Evolutionary conservation across 2,888 invertebrate genomes (phyloP).

Genomic region (Apamea crenata): DNA sequence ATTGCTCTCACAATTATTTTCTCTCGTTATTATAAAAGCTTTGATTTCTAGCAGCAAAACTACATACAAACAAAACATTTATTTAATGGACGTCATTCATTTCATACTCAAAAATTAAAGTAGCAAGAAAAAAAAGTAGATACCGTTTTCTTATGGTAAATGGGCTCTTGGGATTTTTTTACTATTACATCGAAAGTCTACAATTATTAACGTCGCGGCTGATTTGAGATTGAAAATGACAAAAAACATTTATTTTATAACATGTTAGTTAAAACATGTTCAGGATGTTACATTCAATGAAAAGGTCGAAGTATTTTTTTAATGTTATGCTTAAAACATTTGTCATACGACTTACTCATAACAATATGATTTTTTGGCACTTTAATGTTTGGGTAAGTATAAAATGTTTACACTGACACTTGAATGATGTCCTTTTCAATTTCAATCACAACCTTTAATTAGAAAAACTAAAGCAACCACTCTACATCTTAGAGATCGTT

Average conservation of each 20-base stretch:
- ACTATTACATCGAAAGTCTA: not conserved
- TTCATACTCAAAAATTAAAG: not conserved
- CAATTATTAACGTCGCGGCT: not conserved
- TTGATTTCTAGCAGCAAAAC: not conserved
- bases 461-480: conserved; percentile 10
- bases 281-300: too few relatives aligned
- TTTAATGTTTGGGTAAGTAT: not conserved
- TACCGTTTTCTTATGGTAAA: not conserved
- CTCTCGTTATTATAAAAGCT: not conserved
- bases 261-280: not conserved
- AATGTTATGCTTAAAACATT: too few relatives aligned
- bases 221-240: not conserved
- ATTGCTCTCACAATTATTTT: not conserved
- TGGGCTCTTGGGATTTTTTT: too few relatives aligned
- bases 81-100: not conserved
- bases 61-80: not conserved
- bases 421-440: not conserved
- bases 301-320: too few relatives aligned
- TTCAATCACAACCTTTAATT: not conserved
- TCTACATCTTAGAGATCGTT: conserved; percentile 9
- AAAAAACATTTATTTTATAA: not conserved
- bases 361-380: not conserved
- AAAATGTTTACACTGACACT: not conserved
- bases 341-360: too few relatives aligned
- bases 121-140: not conserved